Evolutionary conservation across 2,113 vertebrate genomes (phyloP), one percentile per base, ranked within the genome.

Genomic region (Prionailurus bengalensis): DNA sequence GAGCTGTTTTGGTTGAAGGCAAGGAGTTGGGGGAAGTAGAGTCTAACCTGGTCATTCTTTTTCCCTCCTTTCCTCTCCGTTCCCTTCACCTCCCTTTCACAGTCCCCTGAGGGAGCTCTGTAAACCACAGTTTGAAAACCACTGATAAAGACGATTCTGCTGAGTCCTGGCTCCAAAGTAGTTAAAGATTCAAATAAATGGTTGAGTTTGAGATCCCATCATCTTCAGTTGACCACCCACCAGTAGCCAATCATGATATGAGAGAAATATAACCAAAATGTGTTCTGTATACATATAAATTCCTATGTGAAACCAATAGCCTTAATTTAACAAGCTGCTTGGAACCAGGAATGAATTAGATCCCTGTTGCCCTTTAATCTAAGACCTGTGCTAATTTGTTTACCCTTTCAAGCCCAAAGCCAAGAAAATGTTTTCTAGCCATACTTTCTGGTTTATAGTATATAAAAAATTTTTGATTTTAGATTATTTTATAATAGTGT

Each of bases 381-480:
- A 90, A 76, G 53, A 92, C 27, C 48, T 87, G 4, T 79, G 53
- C 33, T 90, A 66, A 8, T 27, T 89, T 96, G 29, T 93, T 53
- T 5, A 84, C 42, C 66, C 74, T 42, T 81, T 86, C 33, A 63
- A 82, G 79, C 23, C 23, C n/a, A 81, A 36, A 93, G 21, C 79
- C 88, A 76, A 70, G 79, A 79, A 80, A 82, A 79, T n/a, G 51
- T 85, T 94, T 93, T 84, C 89, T 90, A 91, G 10, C 31, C 58
- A 15, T 71, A 78, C 27, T 83, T 92, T 45, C 55, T 91, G 65
- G 83, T 78, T 96, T 78, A 45, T 42, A 92, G 14, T 53, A 42
- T 68, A 74, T 65, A 90, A 95, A 92, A 21, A 27, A n/a, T 15
- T 23, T 79, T 76, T 74, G 16, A 58, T 80, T 86, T 81, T 70